Evolutionary conservation across 2,888 invertebrate genomes (phyloP).

Genomic region (Lasioglossum leucozonium): DNA sequence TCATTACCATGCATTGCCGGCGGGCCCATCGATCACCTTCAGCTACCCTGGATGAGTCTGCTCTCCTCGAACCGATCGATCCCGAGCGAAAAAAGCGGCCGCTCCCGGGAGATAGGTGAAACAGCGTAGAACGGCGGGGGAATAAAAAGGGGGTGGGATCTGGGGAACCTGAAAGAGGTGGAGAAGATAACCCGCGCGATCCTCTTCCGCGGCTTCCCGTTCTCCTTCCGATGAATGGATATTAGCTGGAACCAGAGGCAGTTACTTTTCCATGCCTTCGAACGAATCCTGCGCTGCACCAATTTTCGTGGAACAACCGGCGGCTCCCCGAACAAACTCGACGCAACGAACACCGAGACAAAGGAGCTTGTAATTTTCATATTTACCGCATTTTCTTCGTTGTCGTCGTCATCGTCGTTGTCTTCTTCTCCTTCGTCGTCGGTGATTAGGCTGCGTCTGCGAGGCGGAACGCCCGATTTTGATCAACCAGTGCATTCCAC

Average conservation of each 20-base stretch:
- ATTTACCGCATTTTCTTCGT: neutral
- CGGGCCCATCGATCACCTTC: constrained; percentile 67
- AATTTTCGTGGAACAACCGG: neutral
- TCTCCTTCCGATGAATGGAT: constrained; percentile 48
- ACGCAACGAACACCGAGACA: neutral
- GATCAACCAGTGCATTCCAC: neutral
- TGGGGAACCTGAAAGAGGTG: constrained; percentile 37
- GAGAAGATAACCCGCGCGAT: constrained; percentile 56
- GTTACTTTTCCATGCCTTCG: constrained; percentile 37
- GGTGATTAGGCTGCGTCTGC: neutral
- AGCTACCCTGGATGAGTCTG: constrained; percentile 43
- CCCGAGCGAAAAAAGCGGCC: neutral
- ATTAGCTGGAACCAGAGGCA: constrained; percentile 46
- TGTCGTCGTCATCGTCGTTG: neutral
- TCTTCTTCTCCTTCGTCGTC: neutral
- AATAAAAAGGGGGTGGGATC: constrained; percentile 47
- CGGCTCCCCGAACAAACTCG: neutral
- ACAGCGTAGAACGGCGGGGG: constrained; percentile 19
- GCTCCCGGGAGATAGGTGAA: neutral
- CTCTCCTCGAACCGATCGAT: constrained; percentile 41
- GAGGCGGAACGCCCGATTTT: neutral
- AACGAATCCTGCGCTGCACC: neutral
- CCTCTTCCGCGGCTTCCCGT: constrained; percentile 39
- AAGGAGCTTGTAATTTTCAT: constrained; percentile 11
- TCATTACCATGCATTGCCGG: constrained; percentile 71